phyloP scores from a whole-genome alignment of 2,888 invertebrate genomes.

The Drosophila affinis region DNA sequence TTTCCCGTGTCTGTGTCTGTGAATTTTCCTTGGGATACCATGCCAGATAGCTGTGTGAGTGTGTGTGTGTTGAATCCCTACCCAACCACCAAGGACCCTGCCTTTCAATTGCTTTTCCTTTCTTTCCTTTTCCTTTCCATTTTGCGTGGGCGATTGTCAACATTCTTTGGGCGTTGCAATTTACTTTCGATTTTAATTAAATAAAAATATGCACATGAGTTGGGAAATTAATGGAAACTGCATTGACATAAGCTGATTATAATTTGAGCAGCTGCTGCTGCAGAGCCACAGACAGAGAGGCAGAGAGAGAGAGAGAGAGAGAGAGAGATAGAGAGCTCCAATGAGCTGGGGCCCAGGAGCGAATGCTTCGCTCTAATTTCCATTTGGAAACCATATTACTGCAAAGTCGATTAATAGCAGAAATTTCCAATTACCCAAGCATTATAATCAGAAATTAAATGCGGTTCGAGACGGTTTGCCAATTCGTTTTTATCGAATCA shows the following conservation, averaged over 20 bases:
- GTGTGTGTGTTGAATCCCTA: slow-evolving; percentile 33
- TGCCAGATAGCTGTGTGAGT: slow-evolving; percentile 23
- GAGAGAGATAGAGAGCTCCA: background rate
- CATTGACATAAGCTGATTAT: slow-evolving; percentile 64
- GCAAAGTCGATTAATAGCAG: slow-evolving; percentile 32
- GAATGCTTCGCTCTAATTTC: slow-evolving; percentile 16
- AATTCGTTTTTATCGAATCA: slow-evolving; percentile 11
- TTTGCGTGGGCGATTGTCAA: slow-evolving; percentile 31
- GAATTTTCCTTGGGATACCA: slow-evolving; percentile 49
- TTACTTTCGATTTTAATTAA: slow-evolving; percentile 71
- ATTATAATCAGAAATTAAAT: slow-evolving; percentile 34
- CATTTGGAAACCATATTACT: slow-evolving; percentile 5
- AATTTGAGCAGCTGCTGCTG: slow-evolving; percentile 22
- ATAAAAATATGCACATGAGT: slow-evolving; percentile 68
- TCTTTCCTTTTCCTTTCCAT: background rate
- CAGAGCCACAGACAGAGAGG: slow-evolving; percentile 9
- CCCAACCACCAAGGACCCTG: slow-evolving; percentile 41
- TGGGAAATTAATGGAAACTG: slow-evolving; percentile 32
- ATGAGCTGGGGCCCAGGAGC: slow-evolving; percentile 2
- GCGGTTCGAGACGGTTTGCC: slow-evolving; percentile 7
- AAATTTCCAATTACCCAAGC: slow-evolving; percentile 21
- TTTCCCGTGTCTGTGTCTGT: slow-evolving; percentile 49
- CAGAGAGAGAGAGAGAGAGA: slow-evolving; percentile 1
- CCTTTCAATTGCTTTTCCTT: slow-evolving; percentile 50
- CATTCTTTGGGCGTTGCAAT: slow-evolving; percentile 62